Evolutionary conservation across 2,888 invertebrate genomes (phyloP).

Genomic region (Machimus rusticus): DNA sequence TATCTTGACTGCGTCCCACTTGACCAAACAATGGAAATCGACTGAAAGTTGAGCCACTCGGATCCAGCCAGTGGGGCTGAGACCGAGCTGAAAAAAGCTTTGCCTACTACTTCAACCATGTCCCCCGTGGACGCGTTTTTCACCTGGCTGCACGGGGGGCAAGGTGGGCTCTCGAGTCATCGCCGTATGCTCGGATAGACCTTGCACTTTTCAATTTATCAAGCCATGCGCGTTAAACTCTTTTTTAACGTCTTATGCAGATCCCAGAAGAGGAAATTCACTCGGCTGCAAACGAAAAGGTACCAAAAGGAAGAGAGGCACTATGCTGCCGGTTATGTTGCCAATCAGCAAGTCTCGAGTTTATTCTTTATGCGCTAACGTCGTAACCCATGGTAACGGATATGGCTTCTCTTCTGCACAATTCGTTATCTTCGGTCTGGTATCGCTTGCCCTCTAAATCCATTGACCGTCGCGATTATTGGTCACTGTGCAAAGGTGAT

Average conservation of each 20-base stretch:
- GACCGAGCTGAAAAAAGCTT: slow-evolving; percentile 7
- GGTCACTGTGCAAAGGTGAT: slow-evolving; percentile 31
- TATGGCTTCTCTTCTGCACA: slow-evolving; percentile 5
- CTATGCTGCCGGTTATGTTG: neutral
- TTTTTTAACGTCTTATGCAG: neutral
- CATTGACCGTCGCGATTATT: slow-evolving; percentile 25
- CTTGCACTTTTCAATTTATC: slow-evolving; percentile 26
- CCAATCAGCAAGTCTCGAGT: neutral
- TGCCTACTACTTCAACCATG: neutral
- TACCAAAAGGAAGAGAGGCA: neutral
- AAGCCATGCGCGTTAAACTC: slow-evolving; percentile 13
- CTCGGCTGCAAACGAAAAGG: neutral
- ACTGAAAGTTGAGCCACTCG: slow-evolving; percentile 9
- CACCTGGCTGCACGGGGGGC: neutral
- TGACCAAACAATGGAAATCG: slow-evolving; percentile 13
- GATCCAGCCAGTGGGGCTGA: neutral
- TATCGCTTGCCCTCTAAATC: slow-evolving; percentile 14
- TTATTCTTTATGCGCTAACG: neutral
- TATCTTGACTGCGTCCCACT: neutral
- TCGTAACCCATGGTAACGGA: neutral
- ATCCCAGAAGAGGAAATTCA: neutral
- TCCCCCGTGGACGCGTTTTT: neutral
- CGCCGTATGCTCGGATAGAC: neutral
- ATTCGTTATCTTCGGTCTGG: neutral
- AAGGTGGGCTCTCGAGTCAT: neutral